These are phyloP conservation scores for Muscidifurax raptorellus DNA, from an alignment of 1,140 invertebrate genomes.

Conservation along the genomic window DNA sequence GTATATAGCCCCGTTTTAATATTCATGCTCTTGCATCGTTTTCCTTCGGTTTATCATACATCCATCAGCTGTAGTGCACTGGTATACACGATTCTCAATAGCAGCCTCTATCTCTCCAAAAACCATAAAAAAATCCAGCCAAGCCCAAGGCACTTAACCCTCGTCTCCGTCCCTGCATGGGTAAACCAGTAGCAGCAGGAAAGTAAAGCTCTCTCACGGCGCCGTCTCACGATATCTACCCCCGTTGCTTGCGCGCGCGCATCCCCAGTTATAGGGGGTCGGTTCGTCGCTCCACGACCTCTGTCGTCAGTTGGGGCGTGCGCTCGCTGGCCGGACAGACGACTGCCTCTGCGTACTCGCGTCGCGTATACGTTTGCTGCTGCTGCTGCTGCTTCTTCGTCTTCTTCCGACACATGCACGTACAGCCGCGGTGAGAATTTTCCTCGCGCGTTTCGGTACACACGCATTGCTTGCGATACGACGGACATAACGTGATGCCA, in stretches of 20 bases:
- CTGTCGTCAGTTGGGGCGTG: conserved; percentile 62
- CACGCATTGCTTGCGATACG: conserved; percentile 19
- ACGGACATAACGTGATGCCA: neutral
- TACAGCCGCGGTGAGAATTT: too few relatives aligned
- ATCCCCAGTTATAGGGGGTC: neutral
- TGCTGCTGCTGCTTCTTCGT: too few relatives aligned
- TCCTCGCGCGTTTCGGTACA: too few relatives aligned
- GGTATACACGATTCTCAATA: too few relatives aligned
- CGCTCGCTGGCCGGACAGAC: conserved; percentile 39
- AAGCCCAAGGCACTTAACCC: neutral
- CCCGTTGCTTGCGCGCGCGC: neutral
- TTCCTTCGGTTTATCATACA: too few relatives aligned
- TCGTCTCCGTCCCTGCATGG: neutral
- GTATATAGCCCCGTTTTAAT: neutral
- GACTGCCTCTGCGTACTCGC: conserved; percentile 35
- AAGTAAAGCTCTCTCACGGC: neutral
- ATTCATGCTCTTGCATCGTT: neutral
- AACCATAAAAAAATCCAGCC: neutral
- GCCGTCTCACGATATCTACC: neutral
- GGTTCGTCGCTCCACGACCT: conserved; percentile 54
- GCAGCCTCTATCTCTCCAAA: too few relatives aligned
- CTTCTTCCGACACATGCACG: too few relatives aligned
- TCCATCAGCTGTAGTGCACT: too few relatives aligned
- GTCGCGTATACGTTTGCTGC: too few relatives aligned
- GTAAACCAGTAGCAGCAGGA: neutral